These are phyloP conservation scores for Bufo bufo DNA, from an alignment of 2,113 vertebrate genomes.

Conservation along the genomic window DNA sequence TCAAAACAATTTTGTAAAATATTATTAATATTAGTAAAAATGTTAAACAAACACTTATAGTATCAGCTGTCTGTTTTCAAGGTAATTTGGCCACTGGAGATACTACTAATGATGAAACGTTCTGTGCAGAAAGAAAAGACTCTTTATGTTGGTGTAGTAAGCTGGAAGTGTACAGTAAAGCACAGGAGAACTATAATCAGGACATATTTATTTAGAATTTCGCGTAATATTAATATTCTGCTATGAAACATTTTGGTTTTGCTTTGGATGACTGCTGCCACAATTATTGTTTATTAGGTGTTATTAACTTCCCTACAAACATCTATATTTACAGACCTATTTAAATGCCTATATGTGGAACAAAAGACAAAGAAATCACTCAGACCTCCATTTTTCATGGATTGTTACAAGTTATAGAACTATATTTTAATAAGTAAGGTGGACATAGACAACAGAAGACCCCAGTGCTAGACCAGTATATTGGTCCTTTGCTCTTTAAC, in stretches of 20 bases:
- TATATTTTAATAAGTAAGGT: not conserved
- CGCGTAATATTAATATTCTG: slow-evolving; percentile 19
- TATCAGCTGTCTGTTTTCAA: not conserved
- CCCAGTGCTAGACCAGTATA: not conserved
- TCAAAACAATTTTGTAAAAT: not conserved
- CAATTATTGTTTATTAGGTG: slow-evolving; percentile 22
- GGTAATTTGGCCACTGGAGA: slow-evolving; percentile 8
- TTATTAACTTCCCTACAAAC: slow-evolving; percentile 5
- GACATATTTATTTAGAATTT: not conserved
- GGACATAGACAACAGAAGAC: not conserved
- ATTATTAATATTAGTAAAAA: slow-evolving; percentile 8
- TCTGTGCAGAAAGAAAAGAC: not conserved
- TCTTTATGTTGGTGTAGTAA: not conserved
- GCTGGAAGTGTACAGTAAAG: not conserved
- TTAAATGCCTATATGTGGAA: not conserved
- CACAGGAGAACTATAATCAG: not conserved
- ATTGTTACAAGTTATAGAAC: not conserved
- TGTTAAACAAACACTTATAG: not conserved
- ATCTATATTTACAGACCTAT: not conserved
- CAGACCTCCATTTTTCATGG: not conserved
- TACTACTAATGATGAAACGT: slow-evolving; percentile 5
- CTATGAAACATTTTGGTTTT: not conserved
- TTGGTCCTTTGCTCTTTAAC: not conserved
- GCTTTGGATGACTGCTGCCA: not conserved
- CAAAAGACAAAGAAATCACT: slow-evolving; percentile 18